A percentile compares a stretch with the other conserved stretches of the same genome.
Evolutionary conservation across 2,888 invertebrate species (phyloP).

Genomic region (Amorpha juglandis): DNA sequence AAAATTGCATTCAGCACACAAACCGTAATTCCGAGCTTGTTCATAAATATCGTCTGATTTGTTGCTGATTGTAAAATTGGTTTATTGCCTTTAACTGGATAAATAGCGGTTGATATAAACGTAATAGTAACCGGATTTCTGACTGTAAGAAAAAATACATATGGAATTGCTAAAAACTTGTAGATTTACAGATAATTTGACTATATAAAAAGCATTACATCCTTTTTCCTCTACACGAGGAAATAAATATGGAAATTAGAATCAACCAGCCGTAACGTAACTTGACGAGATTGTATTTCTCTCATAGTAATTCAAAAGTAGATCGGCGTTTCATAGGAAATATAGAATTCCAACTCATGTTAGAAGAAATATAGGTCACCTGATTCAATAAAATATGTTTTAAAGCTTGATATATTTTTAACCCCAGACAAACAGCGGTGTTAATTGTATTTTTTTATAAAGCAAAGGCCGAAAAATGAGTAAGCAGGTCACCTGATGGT

Average conservation of each 20-base stretch:
- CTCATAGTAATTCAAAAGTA: not conserved
- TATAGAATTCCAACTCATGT: not conserved
- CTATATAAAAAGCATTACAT: not conserved
- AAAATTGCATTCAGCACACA: constrained; percentile 17
- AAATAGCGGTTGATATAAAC: constrained; percentile 17
- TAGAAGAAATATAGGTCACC: not conserved
- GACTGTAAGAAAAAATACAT: not conserved
- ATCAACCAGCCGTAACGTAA: not conserved
- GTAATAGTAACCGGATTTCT: constrained; percentile 17
- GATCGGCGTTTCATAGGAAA: not conserved
- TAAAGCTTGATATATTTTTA: too few relatives aligned
- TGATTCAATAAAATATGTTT: not conserved
- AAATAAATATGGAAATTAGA: constrained; percentile 10
- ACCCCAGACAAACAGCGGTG: too few relatives aligned
- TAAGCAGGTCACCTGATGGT: too few relatives aligned
- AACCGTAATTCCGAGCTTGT: constrained; percentile 15
- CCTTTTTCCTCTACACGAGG: not conserved
- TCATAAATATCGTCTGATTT: constrained; percentile 14
- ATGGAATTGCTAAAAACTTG: not conserved
- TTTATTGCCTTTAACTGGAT: constrained; percentile 23
- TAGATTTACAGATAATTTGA: constrained; percentile 7
- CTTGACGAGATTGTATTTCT: constrained; percentile 4
- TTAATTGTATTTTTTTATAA: too few relatives aligned
- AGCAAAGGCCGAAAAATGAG: too few relatives aligned
- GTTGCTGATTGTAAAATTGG: constrained; percentile 22